Base-by-base conservation (phyloP, 2,888 invertebrate genomes). In the Charanyca ferruginea region DNA sequence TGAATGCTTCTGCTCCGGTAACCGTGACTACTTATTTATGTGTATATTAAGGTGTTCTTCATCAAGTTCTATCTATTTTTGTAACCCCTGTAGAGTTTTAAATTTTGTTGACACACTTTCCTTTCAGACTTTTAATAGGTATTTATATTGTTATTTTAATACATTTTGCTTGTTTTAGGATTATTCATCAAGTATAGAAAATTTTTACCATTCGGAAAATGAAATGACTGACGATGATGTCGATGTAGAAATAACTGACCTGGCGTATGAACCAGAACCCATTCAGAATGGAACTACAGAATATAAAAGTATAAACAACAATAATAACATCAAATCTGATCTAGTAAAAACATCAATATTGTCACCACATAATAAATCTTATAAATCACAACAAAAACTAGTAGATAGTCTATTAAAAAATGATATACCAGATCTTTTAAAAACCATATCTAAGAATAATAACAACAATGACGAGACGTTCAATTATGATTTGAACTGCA, bases 191-290 rank as follows among this genome's bases (percentile, higher is more conserved):
- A 94, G 91, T 66, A 94, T 95, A 82, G 95, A 95, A 83, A 92
- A 93, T 72, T 93, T 91, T 85, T 94, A 94, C 84, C 94, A 92
- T 69, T 94, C 94, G n/a, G 94, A 96, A 89, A 95, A 95, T 93
- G 96, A 96, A 77, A 93, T 95, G 89, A 94, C 94, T 61, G 93
- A 94, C 73, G 95, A 96, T 84, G 95, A 96, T 85, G 84, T 95
- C 73, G 94, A 95, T 85, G 81, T 92, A 86, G 93, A 96, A 75
- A 91, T 92, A 42, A 89, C 90, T 20, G 94, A 93, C 66, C 77
- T 88, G 63, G 79, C 85, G 11, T 89, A 87, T 77, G 90, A 93
- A 69, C 72, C 84, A 41, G 90, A 91, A 79, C 65, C 82, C 61
- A 88, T 83, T 64, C 84, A 87, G 64, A 88, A 85, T 77, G 80